Conservation (phyloP, 2,113 vertebrate genomes). For the Pandion haliaetus region DNA sequence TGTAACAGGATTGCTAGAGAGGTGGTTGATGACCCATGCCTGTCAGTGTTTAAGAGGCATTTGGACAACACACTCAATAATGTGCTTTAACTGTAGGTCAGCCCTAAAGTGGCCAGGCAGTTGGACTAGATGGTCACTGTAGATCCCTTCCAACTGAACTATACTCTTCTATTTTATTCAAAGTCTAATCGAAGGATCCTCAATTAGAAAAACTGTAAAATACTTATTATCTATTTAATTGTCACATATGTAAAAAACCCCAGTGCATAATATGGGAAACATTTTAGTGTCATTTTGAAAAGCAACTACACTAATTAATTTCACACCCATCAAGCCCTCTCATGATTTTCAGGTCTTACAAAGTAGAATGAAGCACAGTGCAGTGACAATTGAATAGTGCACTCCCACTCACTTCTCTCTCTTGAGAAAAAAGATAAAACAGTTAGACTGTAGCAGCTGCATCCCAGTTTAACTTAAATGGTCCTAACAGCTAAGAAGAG, state of each 20-base stretch:
- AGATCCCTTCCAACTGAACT: background rate
- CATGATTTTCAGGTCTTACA: background rate
- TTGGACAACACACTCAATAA: background rate
- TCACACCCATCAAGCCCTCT: background rate
- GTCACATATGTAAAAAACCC: background rate
- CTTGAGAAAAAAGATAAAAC: background rate
- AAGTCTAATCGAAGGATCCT: background rate
- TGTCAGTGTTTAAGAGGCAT: background rate
- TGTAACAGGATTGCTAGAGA: background rate
- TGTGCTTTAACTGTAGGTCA: background rate
- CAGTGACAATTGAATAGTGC: background rate
- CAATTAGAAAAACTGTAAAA: background rate
- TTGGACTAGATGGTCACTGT: background rate
- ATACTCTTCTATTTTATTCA: background rate
- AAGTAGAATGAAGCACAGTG: background rate
- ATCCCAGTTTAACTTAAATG: background rate
- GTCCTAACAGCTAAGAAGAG: background rate
- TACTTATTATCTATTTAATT: background rate
- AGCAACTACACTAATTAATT: background rate
- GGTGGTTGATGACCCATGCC: accelerated
- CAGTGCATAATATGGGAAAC: background rate
- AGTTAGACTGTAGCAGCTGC: background rate
- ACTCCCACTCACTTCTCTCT: background rate
- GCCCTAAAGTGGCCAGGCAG: background rate
- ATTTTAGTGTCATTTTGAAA: background rate